Evolutionary conservation across 2,888 invertebrate species (phyloP).

Genomic region (Clusia tigrina): DNA sequence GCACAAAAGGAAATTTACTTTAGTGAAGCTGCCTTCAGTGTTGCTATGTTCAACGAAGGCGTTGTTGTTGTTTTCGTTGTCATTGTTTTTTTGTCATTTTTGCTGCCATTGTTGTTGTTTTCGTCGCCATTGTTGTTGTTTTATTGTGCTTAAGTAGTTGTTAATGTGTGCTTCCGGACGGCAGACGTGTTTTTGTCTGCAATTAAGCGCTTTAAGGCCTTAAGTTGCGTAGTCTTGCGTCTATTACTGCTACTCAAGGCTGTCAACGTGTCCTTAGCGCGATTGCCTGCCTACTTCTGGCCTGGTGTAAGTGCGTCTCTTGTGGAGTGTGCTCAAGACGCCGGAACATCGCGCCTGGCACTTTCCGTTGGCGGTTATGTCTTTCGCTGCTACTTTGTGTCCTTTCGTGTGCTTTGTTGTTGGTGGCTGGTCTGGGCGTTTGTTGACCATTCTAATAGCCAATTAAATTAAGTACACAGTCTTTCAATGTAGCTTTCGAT

Average conservation of each 20-base stretch:
- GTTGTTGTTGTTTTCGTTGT: conserved; percentile 33
- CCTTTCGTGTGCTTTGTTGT: too few species aligned
- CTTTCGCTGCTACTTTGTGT: neutral
- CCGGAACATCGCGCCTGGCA: conserved; percentile 16
- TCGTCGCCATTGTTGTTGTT: conserved; percentile 17
- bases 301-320: conserved; percentile 2
- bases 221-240: conserved; percentile 41
- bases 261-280: conserved; percentile 30
- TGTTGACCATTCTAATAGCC: conserved; percentile 47
- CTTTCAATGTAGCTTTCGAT: conserved; percentile 20
- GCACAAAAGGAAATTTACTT: too few species aligned
- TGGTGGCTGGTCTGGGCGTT: conserved; percentile 35
- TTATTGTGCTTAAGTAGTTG: conserved; percentile 32
- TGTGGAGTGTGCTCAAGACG: conserved; percentile 1
- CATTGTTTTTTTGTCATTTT: conserved; percentile 10
- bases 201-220: conserved; percentile 2
- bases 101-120: conserved; percentile 23
- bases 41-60: too few species aligned
- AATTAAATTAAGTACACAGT: conserved; percentile 47
- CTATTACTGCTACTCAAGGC: conserved; percentile 37
- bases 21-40: too few species aligned
- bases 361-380: neutral
- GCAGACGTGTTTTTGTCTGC: conserved; percentile 24
- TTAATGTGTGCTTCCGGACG: conserved; percentile 6
- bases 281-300: conserved; percentile 3